These are phyloP conservation scores for Tragelaphus scriptus DNA, from an alignment of 2,113 vertebrate species.

Conservation along the genomic window DNA sequence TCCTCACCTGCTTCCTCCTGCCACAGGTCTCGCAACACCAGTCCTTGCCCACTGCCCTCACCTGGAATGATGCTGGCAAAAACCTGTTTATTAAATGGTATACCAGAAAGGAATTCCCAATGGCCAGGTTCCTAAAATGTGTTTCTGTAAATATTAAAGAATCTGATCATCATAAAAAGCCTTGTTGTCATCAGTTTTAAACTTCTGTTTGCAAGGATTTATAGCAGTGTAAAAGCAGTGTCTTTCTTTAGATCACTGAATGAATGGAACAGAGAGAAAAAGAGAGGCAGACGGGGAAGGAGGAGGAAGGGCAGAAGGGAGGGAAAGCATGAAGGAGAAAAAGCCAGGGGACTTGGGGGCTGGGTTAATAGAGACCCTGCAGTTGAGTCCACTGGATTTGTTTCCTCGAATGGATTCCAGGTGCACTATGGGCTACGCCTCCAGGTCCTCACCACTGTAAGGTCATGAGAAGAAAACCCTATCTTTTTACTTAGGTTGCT, in stretches of 20 bases:
- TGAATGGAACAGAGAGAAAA: background rate
- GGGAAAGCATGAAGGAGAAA: slow-evolving; percentile 22
- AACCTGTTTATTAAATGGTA: background rate
- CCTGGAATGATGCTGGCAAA: background rate
- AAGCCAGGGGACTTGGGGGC: background rate
- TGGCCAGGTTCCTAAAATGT: background rate
- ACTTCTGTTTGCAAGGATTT: background rate
- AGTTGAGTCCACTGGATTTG: background rate
- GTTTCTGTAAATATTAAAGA: background rate
- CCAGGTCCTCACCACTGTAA: background rate
- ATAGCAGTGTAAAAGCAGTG: background rate
- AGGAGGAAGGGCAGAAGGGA: background rate
- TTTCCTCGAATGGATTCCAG: slow-evolving; percentile 19
- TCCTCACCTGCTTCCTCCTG: background rate
- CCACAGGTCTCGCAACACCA: background rate
- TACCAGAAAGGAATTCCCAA: background rate
- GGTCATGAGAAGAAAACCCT: slow-evolving; percentile 25
- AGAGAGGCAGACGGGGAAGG: background rate
- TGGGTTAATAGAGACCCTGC: background rate
- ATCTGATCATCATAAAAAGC: background rate
- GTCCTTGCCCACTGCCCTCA: background rate
- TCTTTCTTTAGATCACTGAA: background rate
- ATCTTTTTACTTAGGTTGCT: background rate
- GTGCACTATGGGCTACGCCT: background rate
- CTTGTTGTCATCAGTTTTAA: background rate